Conservation (phyloP, 2,113 vertebrate species). For the Ciconia stormi region DNA sequence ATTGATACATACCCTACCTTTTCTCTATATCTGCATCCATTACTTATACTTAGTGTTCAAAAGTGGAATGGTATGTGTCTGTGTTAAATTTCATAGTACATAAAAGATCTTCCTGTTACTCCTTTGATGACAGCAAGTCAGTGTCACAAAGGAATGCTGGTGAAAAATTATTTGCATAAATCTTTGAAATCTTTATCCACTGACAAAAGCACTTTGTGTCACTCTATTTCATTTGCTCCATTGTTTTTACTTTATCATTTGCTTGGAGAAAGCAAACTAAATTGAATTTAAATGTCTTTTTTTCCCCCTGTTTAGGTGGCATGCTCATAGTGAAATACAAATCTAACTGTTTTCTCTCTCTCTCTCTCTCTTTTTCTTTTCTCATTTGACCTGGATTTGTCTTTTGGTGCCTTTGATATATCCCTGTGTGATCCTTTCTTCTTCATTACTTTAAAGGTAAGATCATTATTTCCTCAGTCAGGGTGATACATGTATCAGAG, state of each 20-base stretch:
- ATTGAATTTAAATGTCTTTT: neutral
- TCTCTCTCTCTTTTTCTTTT: neutral
- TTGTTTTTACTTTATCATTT: neutral
- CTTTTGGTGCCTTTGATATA: constrained; percentile 50
- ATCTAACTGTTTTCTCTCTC: neutral
- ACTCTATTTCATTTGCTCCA: neutral
- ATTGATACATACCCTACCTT: neutral
- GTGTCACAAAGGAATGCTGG: neutral
- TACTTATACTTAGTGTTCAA: neutral
- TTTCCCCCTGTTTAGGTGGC: neutral
- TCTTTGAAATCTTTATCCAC: constrained; percentile 6
- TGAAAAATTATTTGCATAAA: constrained; percentile 2
- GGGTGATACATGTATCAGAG: neutral
- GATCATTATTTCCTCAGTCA: constrained; percentile 10
- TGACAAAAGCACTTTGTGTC: constrained; percentile 8
- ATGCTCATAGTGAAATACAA: neutral
- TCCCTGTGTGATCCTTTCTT: neutral
- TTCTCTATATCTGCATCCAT: neutral
- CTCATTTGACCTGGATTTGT: constrained; percentile 21
- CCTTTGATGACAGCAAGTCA: neutral
- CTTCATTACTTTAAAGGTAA: constrained; percentile 50
- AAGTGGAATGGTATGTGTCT: neutral
- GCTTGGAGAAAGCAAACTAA: neutral
- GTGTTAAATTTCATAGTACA: neutral
- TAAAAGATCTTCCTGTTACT: neutral